These are phyloP conservation scores for Phrynosoma blainvillii DNA, from an alignment of 2,113 vertebrate species.

Conservation along the genomic window DNA sequence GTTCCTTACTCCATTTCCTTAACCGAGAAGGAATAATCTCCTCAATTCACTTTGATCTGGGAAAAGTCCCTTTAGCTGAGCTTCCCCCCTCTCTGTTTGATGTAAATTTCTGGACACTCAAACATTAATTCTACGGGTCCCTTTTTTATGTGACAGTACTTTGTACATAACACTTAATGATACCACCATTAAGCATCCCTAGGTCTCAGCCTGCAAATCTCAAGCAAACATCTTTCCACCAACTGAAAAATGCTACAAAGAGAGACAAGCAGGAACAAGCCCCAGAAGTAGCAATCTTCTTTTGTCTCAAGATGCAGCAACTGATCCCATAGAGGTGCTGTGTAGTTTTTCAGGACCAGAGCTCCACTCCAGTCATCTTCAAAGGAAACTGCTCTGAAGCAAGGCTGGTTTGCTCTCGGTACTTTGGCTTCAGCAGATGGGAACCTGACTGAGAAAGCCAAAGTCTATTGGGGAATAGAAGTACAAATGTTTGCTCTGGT, in stretches of 20 bases:
- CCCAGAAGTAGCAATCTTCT: not conserved
- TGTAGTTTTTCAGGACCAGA: not conserved
- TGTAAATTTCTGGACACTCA: too few species aligned
- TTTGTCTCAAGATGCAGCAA: not conserved
- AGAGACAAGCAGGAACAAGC: not conserved
- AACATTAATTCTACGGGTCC: too few species aligned
- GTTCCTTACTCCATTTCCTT: too few species aligned
- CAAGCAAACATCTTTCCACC: not conserved
- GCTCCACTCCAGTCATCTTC: not conserved
- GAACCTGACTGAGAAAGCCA: not conserved
- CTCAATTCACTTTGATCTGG: too few species aligned
- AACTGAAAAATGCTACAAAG: not conserved
- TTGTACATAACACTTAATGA: too few species aligned
- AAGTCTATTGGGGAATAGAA: not conserved
- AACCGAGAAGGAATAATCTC: too few species aligned
- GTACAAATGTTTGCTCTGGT: conserved; percentile 3
- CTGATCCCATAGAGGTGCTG: not conserved
- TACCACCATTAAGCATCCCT: too few species aligned
- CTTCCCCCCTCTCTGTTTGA: too few species aligned
- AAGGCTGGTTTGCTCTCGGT: not conserved
- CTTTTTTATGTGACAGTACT: too few species aligned
- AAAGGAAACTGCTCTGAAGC: not conserved
- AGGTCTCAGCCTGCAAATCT: too few species aligned
- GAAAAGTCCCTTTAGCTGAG: too few species aligned
- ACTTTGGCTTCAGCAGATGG: not conserved